Evolutionary conservation across 2,888 invertebrate species (phyloP).

Genomic region (Theodoxus fluviatilis): DNA sequence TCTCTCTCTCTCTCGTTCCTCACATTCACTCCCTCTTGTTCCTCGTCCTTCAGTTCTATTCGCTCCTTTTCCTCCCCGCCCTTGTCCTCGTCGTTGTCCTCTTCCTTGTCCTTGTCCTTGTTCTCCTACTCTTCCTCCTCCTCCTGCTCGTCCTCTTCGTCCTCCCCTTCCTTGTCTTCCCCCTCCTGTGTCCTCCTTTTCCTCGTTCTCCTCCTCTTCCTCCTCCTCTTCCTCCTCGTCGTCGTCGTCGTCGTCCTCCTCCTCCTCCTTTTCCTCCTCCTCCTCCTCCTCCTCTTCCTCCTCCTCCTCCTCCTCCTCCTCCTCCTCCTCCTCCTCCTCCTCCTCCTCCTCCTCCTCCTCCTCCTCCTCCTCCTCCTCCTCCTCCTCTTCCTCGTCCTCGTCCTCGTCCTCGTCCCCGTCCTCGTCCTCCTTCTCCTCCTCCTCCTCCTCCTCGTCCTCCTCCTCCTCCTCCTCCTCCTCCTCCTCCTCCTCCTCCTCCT

Average conservation of each 20-base stretch:
- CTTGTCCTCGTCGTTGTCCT: background rate
- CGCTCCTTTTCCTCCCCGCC: background rate
- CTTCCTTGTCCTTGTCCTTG: background rate
- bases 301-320: background rate
- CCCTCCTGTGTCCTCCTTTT: background rate
- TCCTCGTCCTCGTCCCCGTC: background rate
- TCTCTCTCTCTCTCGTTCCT: background rate
- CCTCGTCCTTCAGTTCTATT: background rate
- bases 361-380: background rate
- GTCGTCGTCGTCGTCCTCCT: background rate
- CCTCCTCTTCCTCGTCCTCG: background rate
- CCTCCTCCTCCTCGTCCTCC: background rate
- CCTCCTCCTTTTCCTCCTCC: background rate
- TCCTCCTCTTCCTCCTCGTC: slow-evolving; percentile 4
- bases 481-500: background rate
- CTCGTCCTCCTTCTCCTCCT: background rate
- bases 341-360: background rate
- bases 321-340: background rate
- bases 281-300: background rate
- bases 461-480: background rate
- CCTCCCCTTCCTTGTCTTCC: background rate
- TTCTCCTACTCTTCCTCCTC: background rate
- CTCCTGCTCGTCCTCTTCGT: background rate
- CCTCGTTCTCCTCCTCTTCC: background rate
- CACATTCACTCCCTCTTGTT: background rate